Base-by-base conservation (phyloP, 2,797 vertebrate genomes). In the Fratercula arctica region DNA sequence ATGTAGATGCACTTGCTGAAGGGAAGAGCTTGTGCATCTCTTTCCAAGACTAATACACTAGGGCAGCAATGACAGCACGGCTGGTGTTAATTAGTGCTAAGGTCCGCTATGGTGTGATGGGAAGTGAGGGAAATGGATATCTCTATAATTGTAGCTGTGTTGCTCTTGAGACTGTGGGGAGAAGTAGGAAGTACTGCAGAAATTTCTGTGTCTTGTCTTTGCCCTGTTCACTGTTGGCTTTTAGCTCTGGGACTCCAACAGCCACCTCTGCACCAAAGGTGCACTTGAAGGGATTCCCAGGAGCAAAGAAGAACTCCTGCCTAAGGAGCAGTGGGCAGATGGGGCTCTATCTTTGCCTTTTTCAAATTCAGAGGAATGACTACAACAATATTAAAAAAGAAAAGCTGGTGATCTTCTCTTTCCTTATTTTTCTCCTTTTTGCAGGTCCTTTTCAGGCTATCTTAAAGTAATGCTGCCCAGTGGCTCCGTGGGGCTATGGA, bases 181-280 rank as follows among this genome's bases (percentile, higher is more conserved):
- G 53, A 90, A 7, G 9, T 9, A 53, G 31, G 28, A 80, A 90
- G 23, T 70, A 7, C 74, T 63, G 66, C 72, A 75, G 91, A 92
- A 57, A 75, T 84, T 64, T 93, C 95, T 87, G 63, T 95, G 75
- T 64, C 57, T 72, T 69, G 18, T 43, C 63, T 80, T 85, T 77
- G n/a, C 51, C 37, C 10, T 50, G 41, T 37, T 92, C 54, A 21
- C 24, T n/a, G n/a, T 7, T 70, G 90, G 25, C 26, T 89, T 89
- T 67, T 63, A 43, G 39, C 66, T 75, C 51, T 35, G 54, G 17
- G 31, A 48, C 13, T 63, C 21, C n/a, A 48, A 8, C 45, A 78
- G 89, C 37, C 50, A 46, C 61, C 28, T 70, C n/a, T 18, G n/a
- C 56, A 23, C 56, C 54, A 33, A 66, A 64, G 26, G 20, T 73